A percentile compares a stretch with the other conserved stretches of the same genome.
These are phyloP conservation scores for Tonatia bakeri DNA, from an alignment of 2,113 vertebrate genomes.

Conservation along the genomic window DNA sequence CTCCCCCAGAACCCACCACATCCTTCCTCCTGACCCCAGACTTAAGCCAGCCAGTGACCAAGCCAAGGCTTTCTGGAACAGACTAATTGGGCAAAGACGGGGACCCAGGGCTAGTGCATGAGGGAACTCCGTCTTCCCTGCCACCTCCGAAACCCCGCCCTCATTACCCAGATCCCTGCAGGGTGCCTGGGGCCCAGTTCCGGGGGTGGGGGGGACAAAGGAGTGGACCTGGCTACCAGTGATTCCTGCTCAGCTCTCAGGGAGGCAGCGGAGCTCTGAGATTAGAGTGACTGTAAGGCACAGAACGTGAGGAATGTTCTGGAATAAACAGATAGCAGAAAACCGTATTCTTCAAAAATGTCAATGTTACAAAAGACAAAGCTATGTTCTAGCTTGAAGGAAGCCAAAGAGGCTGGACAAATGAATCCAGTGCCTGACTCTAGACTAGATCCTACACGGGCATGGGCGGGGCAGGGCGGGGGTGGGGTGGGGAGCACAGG, in stretches of 20 bases:
- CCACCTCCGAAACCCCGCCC: not conserved
- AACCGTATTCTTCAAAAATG: not conserved
- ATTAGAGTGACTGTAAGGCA: not conserved
- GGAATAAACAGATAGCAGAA: not conserved
- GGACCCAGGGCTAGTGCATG: not conserved
- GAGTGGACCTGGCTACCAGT: rapidly evolving
- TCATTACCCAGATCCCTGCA: not conserved
- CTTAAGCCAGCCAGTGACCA: not conserved
- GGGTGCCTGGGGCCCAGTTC: not conserved
- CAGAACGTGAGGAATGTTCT: not conserved
- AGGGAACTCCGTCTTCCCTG: not conserved
- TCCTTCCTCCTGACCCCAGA: not conserved
- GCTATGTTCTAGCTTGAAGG: not conserved
- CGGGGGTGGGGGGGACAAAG: not conserved
- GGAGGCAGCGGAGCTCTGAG: not conserved
- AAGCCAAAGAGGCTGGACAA: not conserved
- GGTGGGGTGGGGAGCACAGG: not conserved
- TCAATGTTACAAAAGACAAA: not conserved
- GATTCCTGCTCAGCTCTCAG: not conserved
- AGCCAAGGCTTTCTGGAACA: not conserved
- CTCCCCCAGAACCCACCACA: not conserved
- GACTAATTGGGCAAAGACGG: not conserved
- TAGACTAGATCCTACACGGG: not conserved
- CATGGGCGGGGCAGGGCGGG: no score
- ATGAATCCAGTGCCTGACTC: not conserved